Base-by-base conservation (phyloP, 1,140 invertebrate species). In the Drosophila sucinea region DNA sequence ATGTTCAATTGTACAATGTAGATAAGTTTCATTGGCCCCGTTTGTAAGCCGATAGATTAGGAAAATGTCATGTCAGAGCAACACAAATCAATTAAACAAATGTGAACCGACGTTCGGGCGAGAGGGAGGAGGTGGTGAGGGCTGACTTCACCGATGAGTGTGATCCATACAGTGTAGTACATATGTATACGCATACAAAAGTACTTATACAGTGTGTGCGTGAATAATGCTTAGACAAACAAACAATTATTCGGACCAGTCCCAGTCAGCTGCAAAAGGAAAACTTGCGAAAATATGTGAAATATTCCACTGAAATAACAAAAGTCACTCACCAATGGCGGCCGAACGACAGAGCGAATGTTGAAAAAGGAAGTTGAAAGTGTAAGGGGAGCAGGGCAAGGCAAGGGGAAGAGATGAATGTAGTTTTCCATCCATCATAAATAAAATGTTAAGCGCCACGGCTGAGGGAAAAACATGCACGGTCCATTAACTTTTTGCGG, bases 381-480 rank as follows among this genome's bases (percentile, higher is more conserved):
- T 63, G 17, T 51, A 72, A 44, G 69, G 27, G 23, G 6, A 25
- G 17, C 17, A 17, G 7, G 7, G 23, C 17, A 44, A 27, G 25
- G 44, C 1, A 23, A 25, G 8, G 8, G 17, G 17, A 1, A 10
- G 23, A 51, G 5, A 25, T 27, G 10, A 84, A 84, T 60, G 84
- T 77, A 81, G 81, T 90, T 84, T 90, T 91, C 67, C 79, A 91
- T 84, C 82, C 83, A 79, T 85, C 90, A 90, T 91, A 91, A 91
- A 91, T 91, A 90, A 90, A 90, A 90, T 89, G 86, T 85, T 91
- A 91, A 91, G 90, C 90, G 90, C 90, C 90, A 91, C 81, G 86
- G 83, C 86, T 91, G 83, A 90, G 70, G 75, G 90, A 90, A 89
- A 91, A 90, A 91, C 83, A 90, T 91, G 90, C 78, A 89, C 90